Base-by-base conservation (phyloP, 2,888 invertebrate genomes). In the Mesoligia furuncula region DNA sequence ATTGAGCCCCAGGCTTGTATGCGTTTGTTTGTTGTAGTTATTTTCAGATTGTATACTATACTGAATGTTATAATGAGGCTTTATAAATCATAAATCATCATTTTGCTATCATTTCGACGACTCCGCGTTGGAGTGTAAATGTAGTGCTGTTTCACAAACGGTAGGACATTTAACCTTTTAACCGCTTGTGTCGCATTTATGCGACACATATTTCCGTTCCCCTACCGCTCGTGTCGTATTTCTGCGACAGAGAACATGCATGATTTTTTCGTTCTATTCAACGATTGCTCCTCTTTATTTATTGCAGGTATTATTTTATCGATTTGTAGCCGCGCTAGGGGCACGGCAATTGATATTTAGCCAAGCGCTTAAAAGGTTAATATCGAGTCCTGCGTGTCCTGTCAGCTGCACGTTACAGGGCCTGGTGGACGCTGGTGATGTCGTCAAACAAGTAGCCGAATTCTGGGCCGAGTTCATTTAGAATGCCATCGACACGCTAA, bases 21-120 rank as follows among this genome's bases (percentile, higher is more conserved):
- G 59, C 39, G 68, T 65, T 72, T 54, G 27, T 72, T 51, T 64
- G n/a, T 78, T 66, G 42, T 61, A 36, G 36, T 36, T 36, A 36
- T 36, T 36, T 36, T 36, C 36, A 36, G 36, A 36, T 36, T 36
- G 6, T 36, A 36, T 39, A 27, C 17, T 64, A 36, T 36, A 59
- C 42, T 36, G 3, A 45, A n/a, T 31, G 15, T 24, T 75, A 48
- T 75, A 75, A 69, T 51, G 42, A 80, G 59, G 2, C 20, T 45
- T 45, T 31, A n/a, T 42, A 11, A 71, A 71, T 66, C 45, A 72
- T 59, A 36, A 54, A 27, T 8, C n/a, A 62, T n/a, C n/a, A n/a
- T n/a, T n/a, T n/a, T n/a, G n/a, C n/a, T n/a, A n/a, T 57, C 36
- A 27, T n/a, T 45, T 48, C 31, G 27, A 54, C 9, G 54, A 24